phyloP scores from a whole-genome alignment of 2,888 invertebrate genomes.

The Itoplectis maculator region DNA sequence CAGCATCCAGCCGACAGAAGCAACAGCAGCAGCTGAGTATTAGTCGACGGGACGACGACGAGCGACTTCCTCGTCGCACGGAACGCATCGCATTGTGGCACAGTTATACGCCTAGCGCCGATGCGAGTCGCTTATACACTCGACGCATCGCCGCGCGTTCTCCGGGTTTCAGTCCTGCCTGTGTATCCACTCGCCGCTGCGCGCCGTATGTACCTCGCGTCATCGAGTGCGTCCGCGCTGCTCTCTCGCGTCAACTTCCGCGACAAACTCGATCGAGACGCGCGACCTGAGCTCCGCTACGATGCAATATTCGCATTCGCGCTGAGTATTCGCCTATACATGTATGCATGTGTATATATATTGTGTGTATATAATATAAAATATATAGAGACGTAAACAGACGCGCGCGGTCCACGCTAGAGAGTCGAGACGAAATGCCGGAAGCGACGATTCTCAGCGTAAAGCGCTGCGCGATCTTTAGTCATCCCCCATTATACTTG shows the following conservation, averaged over 20 bases:
- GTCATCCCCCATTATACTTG: conserved; percentile 63
- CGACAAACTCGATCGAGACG: conserved; percentile 65
- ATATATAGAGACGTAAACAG: no score
- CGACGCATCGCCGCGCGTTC: neutral
- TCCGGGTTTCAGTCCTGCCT: conserved; percentile 13
- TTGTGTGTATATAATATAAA: neutral
- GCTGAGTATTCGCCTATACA: neutral
- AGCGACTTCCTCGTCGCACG: conserved; percentile 59
- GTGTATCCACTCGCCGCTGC: conserved; percentile 21
- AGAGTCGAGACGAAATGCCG: conserved; percentile 43
- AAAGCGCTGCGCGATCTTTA: conserved; percentile 48
- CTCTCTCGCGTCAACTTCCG: conserved; percentile 59
- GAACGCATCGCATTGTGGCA: conserved; percentile 53
- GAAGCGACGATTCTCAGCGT: conserved; percentile 47
- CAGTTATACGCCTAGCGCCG: conserved; percentile 58
- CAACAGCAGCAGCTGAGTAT: conserved; percentile 28
- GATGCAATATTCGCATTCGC: conserved; percentile 12
- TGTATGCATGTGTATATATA: no score
- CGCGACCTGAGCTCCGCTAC: conserved; percentile 17
- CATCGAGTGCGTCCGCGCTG: conserved; percentile 53
- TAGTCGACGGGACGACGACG: conserved; percentile 56
- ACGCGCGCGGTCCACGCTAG: conserved; percentile 21
- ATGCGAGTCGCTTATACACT: conserved; percentile 10
- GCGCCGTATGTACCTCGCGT: conserved; percentile 1
- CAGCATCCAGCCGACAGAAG: conserved; percentile 35